A percentile compares a stretch with the other conserved stretches of the same genome.
Conservation (phyloP, 2,797 vertebrate species). For the Forpus xanthops region DNA sequence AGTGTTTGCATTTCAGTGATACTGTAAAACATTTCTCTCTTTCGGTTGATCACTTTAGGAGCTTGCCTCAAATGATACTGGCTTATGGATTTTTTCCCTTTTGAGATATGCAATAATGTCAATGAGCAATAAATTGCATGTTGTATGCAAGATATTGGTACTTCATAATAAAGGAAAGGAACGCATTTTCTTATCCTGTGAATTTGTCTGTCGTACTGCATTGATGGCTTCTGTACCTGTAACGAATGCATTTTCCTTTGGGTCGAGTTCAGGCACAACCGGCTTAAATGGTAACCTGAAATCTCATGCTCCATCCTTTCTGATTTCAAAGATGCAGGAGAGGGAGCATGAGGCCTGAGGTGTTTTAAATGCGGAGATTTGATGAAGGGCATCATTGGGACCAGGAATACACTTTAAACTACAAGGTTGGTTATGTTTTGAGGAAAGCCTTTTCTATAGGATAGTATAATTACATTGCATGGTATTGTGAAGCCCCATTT, state of each 20-base stretch:
- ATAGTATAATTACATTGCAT: background rate
- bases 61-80: conserved; percentile 51
- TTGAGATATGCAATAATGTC: conserved; percentile 73
- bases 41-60: conserved; percentile 45
- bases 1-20: conserved; percentile 50
- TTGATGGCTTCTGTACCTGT: background rate
- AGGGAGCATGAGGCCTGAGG: background rate
- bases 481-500: background rate
- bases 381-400: background rate
- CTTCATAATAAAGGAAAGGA: conserved; percentile 68
- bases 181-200: conserved; percentile 25
- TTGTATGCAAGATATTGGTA: conserved; percentile 54
- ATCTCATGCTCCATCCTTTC: background rate
- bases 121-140: conserved; percentile 79
- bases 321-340: background rate
- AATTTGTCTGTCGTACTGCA: background rate
- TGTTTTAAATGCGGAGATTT: background rate
- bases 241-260: background rate
- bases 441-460: background rate
- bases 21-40: conserved; percentile 36
- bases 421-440: background rate
- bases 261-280: background rate
- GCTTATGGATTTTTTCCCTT: conserved; percentile 1
- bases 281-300: background rate
- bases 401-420: background rate